Percentiles rank a stretch among this genome's conserved stretches.
phyloP scores from a whole-genome alignment of 2,888 invertebrate species.

The Macropis europaea region DNA sequence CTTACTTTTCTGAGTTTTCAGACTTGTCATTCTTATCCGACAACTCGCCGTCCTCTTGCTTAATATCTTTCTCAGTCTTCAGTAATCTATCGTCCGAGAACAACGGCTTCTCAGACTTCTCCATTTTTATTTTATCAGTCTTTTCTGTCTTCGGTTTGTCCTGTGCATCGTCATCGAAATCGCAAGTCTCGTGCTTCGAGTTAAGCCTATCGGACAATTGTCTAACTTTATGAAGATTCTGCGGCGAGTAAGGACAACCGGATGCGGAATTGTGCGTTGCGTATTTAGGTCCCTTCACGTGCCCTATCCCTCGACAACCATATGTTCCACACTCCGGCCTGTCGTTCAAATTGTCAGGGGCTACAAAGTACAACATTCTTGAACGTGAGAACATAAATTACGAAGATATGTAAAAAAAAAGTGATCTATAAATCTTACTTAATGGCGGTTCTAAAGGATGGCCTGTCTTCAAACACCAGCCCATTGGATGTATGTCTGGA shows the following conservation, averaged over 20 bases:
- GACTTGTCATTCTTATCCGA: slow-evolving; percentile 72
- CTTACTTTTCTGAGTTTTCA: slow-evolving; percentile 72
- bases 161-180: slow-evolving; percentile 72
- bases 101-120: slow-evolving; percentile 66
- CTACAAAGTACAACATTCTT: slow-evolving; percentile 74
- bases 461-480: slow-evolving; percentile 94
- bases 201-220: slow-evolving; percentile 81
- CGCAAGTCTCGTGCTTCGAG: slow-evolving; percentile 78
- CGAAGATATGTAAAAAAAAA: background rate
- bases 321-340: slow-evolving; percentile 89
- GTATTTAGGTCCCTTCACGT: slow-evolving; percentile 89
- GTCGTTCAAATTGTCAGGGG: slow-evolving; percentile 84
- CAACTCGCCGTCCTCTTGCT: slow-evolving; percentile 74
- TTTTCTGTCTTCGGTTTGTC: slow-evolving; percentile 72
- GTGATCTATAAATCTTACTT: slow-evolving; percentile 81
- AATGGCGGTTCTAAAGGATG: slow-evolving; percentile 93
- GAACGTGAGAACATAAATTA: background rate
- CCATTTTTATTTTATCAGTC: slow-evolving; percentile 71
- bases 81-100: slow-evolving; percentile 67
- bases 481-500: slow-evolving; percentile 93
- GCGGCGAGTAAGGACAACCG: slow-evolving; percentile 88
- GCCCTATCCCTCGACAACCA: slow-evolving; percentile 95
- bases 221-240: slow-evolving; percentile 81
- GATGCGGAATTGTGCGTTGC: slow-evolving; percentile 87
- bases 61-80: slow-evolving; percentile 71